Evolutionary conservation across 2,888 invertebrate genomes (phyloP), one percentile per base, ranked within the genome.

Genomic region (Embidobia sp.): DNA sequence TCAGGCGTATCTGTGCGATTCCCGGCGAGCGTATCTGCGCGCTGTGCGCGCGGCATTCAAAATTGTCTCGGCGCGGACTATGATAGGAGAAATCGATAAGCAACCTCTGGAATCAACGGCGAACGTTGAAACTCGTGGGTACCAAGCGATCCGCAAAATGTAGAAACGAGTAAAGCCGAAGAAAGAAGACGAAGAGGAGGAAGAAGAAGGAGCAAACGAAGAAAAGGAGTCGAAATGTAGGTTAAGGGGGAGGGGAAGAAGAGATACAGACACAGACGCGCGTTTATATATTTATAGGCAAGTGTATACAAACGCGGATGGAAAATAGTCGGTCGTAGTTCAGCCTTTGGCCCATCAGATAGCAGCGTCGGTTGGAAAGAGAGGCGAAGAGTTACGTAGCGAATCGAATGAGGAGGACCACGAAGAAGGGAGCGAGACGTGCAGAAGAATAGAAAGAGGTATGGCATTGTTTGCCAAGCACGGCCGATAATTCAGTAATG

Each of bases 401-500:
- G 67, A 63, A 73, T 74, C 69, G 61, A 40, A 51, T 37, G 64
- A 79, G 59, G 42, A 57, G 42, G 69, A 63, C n/a, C n/a, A n/a
- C n/a, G 42, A 40, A 55, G 42, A 46, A 78, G 37, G 40, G 63
- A 59, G 55, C n/a, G n/a, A 64, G 59, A 59, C 64, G 74, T 46
- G 40, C 51, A 77, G 72, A 70, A 76, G 79, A 74, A 73, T 67
- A 81, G 81, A 78, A 78, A 74, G 61, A 72, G 67, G 67, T 44
- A 61, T 59, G 72, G 84, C 85, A 88, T 87, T 88, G 87, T 88
- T 88, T 88, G 87, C 86, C 81, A 79, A 85, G 84, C 83, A 79
- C 81, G 86, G 88, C 87, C 88, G 88, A 88, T 88, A 88, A 88
- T 88, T 88, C 88, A 87, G 88, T 88, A 88, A 88, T 88, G 88